phyloP scores from a whole-genome alignment of 1,140 invertebrate species.

The Cepaea nemoralis region DNA sequence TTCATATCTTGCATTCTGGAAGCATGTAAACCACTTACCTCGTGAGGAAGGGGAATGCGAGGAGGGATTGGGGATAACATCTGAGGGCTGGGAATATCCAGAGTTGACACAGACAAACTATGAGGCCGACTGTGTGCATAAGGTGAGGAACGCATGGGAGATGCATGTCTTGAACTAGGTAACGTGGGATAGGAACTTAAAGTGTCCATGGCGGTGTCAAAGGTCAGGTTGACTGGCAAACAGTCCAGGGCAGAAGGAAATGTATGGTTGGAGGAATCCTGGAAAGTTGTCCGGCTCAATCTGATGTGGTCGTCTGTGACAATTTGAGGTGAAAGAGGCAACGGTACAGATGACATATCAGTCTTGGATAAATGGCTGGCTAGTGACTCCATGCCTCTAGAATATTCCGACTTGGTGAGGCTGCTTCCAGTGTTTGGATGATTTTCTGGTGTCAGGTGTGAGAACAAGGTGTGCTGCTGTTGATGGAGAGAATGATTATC shows the following conservation, averaged over 20 bases:
- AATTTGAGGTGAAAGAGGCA: not conserved
- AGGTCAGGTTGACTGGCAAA: not conserved
- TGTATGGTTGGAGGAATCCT: not conserved
- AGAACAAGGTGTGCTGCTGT: constrained; percentile 4
- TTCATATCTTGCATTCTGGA: no score
- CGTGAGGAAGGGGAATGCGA: constrained; percentile 37
- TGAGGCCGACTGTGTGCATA: not conserved
- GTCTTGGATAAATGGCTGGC: not conserved
- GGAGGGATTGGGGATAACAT: constrained; percentile 35
- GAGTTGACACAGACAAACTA: constrained; percentile 18
- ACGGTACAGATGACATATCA: not conserved
- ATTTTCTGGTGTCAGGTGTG: not conserved
- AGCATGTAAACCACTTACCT: constrained; percentile 31
- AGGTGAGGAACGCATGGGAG: not conserved
- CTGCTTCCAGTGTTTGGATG: not conserved
- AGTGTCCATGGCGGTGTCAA: not conserved
- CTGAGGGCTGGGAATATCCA: not conserved
- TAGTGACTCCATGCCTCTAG: not conserved
- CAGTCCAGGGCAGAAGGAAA: not conserved
- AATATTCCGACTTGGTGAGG: not conserved
- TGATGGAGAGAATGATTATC: not conserved
- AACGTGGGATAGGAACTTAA: not conserved
- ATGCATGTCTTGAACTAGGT: not conserved
- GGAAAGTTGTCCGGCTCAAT: not conserved
- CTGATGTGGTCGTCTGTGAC: not conserved